A percentile compares a stretch with the other conserved stretches of the same genome.
phyloP scores from a whole-genome alignment of 2,888 invertebrate species.

The Philereme transversata region DNA sequence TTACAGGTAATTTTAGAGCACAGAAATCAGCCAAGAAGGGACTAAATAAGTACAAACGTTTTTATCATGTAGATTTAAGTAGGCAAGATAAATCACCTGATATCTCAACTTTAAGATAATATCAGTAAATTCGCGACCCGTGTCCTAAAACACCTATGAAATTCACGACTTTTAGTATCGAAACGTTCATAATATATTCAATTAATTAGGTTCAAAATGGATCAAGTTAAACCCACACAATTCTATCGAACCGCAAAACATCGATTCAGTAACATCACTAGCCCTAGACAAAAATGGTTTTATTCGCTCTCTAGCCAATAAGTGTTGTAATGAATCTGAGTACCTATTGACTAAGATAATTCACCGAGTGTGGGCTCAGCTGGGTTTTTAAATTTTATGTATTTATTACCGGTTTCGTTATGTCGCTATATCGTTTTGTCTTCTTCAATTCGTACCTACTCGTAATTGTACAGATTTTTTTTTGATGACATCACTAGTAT shows the following conservation, averaged over 20 bases:
- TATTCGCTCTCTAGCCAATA: conserved; percentile 77
- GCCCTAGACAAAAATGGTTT: conserved; percentile 70
- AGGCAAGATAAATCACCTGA: not conserved
- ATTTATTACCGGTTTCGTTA: conserved; percentile 71
- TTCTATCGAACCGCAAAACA: conserved; percentile 26
- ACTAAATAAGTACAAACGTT: conserved; percentile 7
- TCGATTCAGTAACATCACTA: conserved; percentile 51
- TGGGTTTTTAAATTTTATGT: conserved; percentile 69
- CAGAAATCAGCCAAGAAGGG: conserved; percentile 1
- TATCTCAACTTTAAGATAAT: too few species aligned
- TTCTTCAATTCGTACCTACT: conserved; percentile 40
- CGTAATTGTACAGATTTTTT: conserved; percentile 39
- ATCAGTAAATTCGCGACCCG: too few species aligned
- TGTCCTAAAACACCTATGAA: too few species aligned
- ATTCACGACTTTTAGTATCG: too few species aligned
- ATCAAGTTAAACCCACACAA: not conserved
- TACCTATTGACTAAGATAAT: conserved; percentile 75
- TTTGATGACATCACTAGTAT: conserved; percentile 37
- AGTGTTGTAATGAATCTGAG: conserved; percentile 80
- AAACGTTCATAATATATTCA: too few species aligned
- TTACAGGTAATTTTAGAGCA: conserved; percentile 23
- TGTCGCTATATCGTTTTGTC: conserved; percentile 63
- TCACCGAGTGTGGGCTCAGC: conserved; percentile 74
- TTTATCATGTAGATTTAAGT: not conserved
- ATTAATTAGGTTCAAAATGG: too few species aligned